A percentile compares a stretch with the other conserved stretches of the same genome.
phyloP scores from a whole-genome alignment of 2,888 invertebrate species.

The Temnothorax unifasciatus region DNA sequence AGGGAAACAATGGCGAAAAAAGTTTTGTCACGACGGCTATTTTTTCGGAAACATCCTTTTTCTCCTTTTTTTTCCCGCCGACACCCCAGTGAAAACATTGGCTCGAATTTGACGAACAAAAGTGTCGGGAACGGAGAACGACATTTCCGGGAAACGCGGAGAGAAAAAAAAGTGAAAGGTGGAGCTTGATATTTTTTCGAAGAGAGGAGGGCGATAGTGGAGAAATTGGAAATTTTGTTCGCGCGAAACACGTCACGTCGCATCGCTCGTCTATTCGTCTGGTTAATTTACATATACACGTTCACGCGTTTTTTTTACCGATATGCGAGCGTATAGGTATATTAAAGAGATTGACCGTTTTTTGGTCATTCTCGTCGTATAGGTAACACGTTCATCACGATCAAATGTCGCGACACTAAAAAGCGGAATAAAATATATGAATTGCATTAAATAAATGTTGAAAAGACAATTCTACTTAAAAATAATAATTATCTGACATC shows the following conservation, averaged over 20 bases:
- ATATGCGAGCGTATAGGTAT: neutral
- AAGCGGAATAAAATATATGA: neutral
- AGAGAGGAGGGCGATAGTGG: neutral
- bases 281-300: constrained; percentile 31
- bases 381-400: neutral
- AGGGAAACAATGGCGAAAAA: neutral
- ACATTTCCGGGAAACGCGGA: constrained; percentile 40
- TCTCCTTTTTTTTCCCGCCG: neutral
- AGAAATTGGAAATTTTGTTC: constrained; percentile 32
- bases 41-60: neutral
- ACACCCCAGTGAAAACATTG: neutral
- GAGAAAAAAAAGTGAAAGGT: neutral
- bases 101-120: constrained; percentile 47
- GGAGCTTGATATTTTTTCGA: constrained; percentile 15
- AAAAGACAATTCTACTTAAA: neutral
- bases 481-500: neutral
- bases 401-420: neutral
- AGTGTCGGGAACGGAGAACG: constrained; percentile 23
- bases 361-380: neutral
- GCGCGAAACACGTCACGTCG: neutral
- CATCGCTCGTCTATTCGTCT: neutral
- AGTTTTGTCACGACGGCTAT: neutral
- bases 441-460: neutral
- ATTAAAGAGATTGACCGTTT: neutral
- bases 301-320: constrained; percentile 9